Percentiles rank a stretch among this genome's conserved stretches.
Evolutionary conservation across 2,888 invertebrate species (phyloP).

Genomic region (Drosophila kanekoi): DNA sequence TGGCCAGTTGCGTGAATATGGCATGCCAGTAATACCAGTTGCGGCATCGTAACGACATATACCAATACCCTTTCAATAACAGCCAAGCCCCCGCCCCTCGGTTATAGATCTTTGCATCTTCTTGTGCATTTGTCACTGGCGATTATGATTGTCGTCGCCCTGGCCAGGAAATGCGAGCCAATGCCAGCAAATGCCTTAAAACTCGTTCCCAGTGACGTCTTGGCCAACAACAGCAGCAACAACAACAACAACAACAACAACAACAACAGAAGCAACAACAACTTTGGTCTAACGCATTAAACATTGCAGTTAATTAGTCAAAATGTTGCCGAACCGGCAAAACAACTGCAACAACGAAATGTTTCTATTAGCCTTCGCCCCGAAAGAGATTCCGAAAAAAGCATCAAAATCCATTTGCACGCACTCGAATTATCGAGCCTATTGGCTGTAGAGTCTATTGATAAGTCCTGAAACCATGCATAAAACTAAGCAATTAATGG

Average conservation of each 20-base stretch:
- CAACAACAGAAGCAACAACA: slow-evolving; percentile 1
- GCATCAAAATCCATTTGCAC: slow-evolving; percentile 40
- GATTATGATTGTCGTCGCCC: slow-evolving; percentile 76
- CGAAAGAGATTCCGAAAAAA: slow-evolving; percentile 18
- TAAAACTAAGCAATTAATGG: slow-evolving; percentile 41
- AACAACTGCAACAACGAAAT: slow-evolving; percentile 60
- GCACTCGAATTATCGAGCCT: slow-evolving; percentile 38
- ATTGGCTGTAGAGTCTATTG: slow-evolving; percentile 10
- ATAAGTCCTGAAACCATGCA: slow-evolving; percentile 12
- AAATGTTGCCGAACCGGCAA: slow-evolving; percentile 73
- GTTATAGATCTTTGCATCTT: slow-evolving; percentile 35
- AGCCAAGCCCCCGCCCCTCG: slow-evolving; percentile 11
- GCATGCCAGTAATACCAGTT: slow-evolving; percentile 52
- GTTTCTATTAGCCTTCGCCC: slow-evolving; percentile 59
- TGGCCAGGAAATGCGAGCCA: slow-evolving; percentile 67
- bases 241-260: slow-evolving; percentile 2
- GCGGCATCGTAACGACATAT: slow-evolving; percentile 14
- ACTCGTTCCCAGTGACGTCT: slow-evolving; percentile 31
- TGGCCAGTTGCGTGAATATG: slow-evolving; percentile 39
- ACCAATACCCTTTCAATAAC: slow-evolving; percentile 40
- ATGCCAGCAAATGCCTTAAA: slow-evolving; percentile 32
- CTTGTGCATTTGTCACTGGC: slow-evolving; percentile 68
- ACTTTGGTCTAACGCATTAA: slow-evolving; percentile 48
- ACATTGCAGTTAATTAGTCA: slow-evolving; percentile 77
- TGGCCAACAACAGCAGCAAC: slow-evolving; percentile 25